A percentile compares a stretch with the other conserved stretches of the same genome.
Conservation (phyloP, 2,888 invertebrate genomes). For the Lithodes maja region DNA sequence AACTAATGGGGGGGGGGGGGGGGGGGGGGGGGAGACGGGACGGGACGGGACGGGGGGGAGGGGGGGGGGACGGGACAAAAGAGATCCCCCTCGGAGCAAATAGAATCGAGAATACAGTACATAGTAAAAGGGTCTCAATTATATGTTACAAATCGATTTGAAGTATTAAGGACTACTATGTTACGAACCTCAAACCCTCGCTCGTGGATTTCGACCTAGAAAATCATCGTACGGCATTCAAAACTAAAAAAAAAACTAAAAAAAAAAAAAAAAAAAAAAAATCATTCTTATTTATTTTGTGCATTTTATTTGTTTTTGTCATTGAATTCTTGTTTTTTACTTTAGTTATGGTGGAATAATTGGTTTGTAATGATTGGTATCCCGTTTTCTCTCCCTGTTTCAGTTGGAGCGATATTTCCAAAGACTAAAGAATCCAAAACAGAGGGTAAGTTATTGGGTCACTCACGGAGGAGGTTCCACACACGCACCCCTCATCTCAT, state of each 20-base stretch:
- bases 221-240: neutral
- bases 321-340: neutral
- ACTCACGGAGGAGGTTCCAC: conserved; percentile 40
- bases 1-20: too few species aligned
- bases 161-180: too few species aligned
- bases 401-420: conserved; percentile 95
- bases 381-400: conserved; percentile 71
- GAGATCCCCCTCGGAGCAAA: too few species aligned
- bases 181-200: too few species aligned
- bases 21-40: too few species aligned
- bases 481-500: neutral
- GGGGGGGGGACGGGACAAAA: too few species aligned
- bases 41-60: too few species aligned
- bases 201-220: too few species aligned
- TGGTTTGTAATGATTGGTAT: conserved; percentile 70
- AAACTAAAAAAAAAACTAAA: neutral
- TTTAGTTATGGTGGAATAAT: conserved; percentile 29
- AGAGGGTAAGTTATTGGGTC: conserved; percentile 73
- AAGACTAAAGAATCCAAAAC: conserved; percentile 91
- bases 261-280: neutral
- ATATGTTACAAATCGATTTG: too few species aligned
- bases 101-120: too few species aligned
- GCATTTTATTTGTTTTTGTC: conserved; percentile 41
- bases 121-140: too few species aligned
- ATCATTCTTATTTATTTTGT: conserved; percentile 44